Conservation (phyloP, 1,140 invertebrate genomes). For the Daktulosphaira vitifoliae region DNA sequence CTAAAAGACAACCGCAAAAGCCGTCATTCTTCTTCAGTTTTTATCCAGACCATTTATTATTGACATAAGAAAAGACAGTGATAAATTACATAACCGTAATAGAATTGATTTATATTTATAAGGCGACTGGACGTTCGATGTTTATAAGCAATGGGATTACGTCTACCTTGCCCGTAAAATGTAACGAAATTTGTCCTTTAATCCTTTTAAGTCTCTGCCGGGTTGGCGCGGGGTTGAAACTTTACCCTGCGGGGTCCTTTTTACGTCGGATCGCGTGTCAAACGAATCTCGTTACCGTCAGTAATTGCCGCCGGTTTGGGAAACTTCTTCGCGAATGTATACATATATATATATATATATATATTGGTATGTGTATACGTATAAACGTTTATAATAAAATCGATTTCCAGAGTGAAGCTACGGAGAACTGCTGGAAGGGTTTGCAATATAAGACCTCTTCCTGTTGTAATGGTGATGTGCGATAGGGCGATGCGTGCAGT, state of each 20-base stretch:
- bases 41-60: too few species aligned
- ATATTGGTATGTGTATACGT: too few species aligned
- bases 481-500: not conserved
- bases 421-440: too few species aligned
- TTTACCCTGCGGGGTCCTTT: not conserved
- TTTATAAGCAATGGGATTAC: slow-evolving; percentile 9
- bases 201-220: slow-evolving; percentile 29
- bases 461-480: not conserved
- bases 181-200: slow-evolving; percentile 27
- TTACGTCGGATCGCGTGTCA: slow-evolving; percentile 19
- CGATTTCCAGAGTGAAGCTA: slow-evolving; percentile 4
- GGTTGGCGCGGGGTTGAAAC: not conserved
- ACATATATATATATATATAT: too few species aligned
- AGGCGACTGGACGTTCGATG: too few species aligned
- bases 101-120: too few species aligned
- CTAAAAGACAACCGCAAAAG: too few species aligned
- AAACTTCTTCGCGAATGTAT: slow-evolving; percentile 1
- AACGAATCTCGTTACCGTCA: slow-evolving; percentile 23
- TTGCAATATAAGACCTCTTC: not conserved
- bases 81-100: too few species aligned
- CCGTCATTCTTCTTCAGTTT: too few species aligned
- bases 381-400: slow-evolving; percentile 15
- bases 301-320: slow-evolving; percentile 24
- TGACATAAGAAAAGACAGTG: too few species aligned
- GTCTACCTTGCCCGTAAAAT: not conserved